phyloP scores from a whole-genome alignment of 2,888 invertebrate genomes.

The Lepidocyrtoides sp. region DNA sequence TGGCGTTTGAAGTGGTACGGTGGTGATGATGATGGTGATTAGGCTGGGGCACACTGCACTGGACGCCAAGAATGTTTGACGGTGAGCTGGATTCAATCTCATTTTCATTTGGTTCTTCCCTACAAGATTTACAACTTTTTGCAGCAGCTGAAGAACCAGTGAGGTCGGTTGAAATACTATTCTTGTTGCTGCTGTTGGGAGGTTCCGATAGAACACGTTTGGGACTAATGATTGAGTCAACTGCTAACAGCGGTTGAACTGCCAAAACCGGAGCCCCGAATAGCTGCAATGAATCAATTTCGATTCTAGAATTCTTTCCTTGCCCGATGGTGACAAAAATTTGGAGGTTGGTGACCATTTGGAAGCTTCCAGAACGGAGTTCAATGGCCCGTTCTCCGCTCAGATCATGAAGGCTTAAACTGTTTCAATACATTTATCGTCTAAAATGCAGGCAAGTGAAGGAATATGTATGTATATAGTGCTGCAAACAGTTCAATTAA shows the following conservation, averaged over 20 bases:
- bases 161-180: too few relatives aligned
- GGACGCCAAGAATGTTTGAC: background rate
- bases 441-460: background rate
- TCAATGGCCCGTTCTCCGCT: slow-evolving; percentile 67
- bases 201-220: background rate
- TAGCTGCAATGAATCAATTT: slow-evolving; percentile 63
- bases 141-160: background rate
- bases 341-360: slow-evolving; percentile 70
- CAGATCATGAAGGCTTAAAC: slow-evolving; percentile 60
- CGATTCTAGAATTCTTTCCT: slow-evolving; percentile 33
- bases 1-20: background rate
- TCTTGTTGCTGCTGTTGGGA: background rate
- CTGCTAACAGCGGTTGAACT: slow-evolving; percentile 16
- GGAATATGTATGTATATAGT: background rate
- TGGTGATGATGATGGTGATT: background rate
- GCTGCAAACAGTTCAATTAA: too few relatives aligned
- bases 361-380: slow-evolving; percentile 73
- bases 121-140: background rate
- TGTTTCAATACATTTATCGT: background rate
- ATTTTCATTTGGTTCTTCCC: too few relatives aligned
- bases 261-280: slow-evolving; percentile 69
- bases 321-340: slow-evolving; percentile 64
- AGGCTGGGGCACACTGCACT: background rate
- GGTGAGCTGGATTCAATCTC: background rate
- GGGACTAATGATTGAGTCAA: background rate